Base-by-base conservation (phyloP, 2,888 invertebrate genomes). In the Nephrotoma guestfalica region DNA sequence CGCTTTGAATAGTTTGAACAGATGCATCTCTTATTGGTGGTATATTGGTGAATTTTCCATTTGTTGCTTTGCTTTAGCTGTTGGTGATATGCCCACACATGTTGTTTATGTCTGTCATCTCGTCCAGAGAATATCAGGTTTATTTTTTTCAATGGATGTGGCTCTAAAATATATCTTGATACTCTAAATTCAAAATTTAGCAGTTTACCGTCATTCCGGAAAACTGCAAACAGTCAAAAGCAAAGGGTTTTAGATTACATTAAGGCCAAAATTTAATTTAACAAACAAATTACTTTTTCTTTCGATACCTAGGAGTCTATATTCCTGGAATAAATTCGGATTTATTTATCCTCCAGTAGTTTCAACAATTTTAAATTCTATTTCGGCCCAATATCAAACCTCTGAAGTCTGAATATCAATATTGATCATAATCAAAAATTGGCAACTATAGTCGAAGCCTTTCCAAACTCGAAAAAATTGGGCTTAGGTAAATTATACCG, bases 401-500 rank as follows among this genome's bases (percentile, higher is more conserved):
- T 30, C 30, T 1, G 30, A 30, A 30, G 0, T 30, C 30, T 30
- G 30, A 47, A 1, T 47, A 47, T 47, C 47, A 11, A 47, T 47
- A 3, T 1, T 11, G 11, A 47, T 1, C 47, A 47, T 0, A 11
- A 47, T 2, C n/a, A n/a, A 47, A 30, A 71, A 71, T 15, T 18
- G 6, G 13, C 0, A 7, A 71, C 6, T 71, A 71, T 71, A 11
- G 13, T 71, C 7, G 0, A 71, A 15, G 0, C 71, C 1, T 71
- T 71, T 71, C 71, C 71, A n/a, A 6, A n/a, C n/a, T 7, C 6
- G 6, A 18, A 71, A 71, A 71, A 7, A 11, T 6, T 71, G 18
- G 5, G 71, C 6, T 6, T 88, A 2, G 88, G 88, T 0, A 87
- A 87, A 86, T n/a, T n/a, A n/a, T n/a, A n/a, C n/a, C n/a, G n/a